A percentile compares a stretch with the other conserved stretches of the same genome.
Conservation (phyloP, 2,888 invertebrate genomes). For the Asteroscopus sphinx region DNA sequence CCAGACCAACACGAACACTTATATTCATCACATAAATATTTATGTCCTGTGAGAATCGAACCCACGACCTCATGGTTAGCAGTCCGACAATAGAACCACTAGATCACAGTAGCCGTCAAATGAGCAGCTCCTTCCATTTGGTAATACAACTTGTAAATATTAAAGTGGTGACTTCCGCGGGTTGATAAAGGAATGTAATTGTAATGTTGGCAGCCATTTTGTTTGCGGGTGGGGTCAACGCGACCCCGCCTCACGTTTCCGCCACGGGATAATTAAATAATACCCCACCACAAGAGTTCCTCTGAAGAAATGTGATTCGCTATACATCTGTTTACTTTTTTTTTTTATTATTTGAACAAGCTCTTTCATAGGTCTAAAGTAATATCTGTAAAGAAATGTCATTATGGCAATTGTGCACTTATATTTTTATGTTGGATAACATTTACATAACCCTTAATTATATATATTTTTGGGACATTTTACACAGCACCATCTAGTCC, state of each 20-base stretch:
- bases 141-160: constrained; percentile 64
- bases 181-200: constrained; percentile 81
- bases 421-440: constrained; percentile 17
- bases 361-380: constrained; percentile 34
- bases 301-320: constrained; percentile 78
- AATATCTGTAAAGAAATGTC: constrained; percentile 33
- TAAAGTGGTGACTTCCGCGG: constrained; percentile 74
- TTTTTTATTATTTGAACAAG: constrained; percentile 49
- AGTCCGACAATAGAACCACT: too few relatives aligned
- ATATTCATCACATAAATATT: too few relatives aligned
- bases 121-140: constrained; percentile 53
- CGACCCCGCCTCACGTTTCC: constrained; percentile 88
- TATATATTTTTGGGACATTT: too few relatives aligned
- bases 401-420: constrained; percentile 45
- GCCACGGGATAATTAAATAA: constrained; percentile 87
- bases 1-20: too few relatives aligned
- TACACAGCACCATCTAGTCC: too few relatives aligned
- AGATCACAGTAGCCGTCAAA: too few relatives aligned
- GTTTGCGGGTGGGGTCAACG: constrained; percentile 86
- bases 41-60: too few relatives aligned
- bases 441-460: constrained; percentile 9
- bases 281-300: constrained; percentile 84
- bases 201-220: constrained; percentile 87
- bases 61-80: too few relatives aligned
- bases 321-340: constrained; percentile 67